Evolutionary conservation across 2,888 invertebrate species (phyloP), one percentile per base, ranked within the genome.

Genomic region (Eilema sororculum): DNA sequence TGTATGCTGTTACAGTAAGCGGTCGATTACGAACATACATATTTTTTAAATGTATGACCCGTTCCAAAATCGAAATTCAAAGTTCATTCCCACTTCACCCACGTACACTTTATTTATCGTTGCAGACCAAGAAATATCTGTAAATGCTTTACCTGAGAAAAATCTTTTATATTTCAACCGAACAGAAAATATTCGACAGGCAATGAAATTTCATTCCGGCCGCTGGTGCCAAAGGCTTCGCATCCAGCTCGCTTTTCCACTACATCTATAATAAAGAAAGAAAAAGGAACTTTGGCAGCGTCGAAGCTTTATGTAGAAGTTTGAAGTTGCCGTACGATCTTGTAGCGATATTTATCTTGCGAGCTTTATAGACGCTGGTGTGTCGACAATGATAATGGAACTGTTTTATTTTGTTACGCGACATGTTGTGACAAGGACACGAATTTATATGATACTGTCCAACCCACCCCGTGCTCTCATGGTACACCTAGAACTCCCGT

Each of bases 221-320:
- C 73, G 73, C 71, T 72, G 70, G 72, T 84, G 82, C 80, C 80
- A 85, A 81, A 80, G 76, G 72, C 66, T 80, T 79, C 71, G 64
- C 60, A 64, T 77, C 73, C 72, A 77, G 71, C 73, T 75, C 68
- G 70, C 64, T 78, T 78, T 83, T 78, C 77, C 78, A 79, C 77
- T 77, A 82, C 79, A 79, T 83, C 81, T 75, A 84, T 83, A 83
- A 70, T 78, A 78, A 77, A 80, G 72, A 72, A 69, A 71, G 71
- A 75, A 79, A 81, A 71, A 62, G 20, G 71, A 81, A 76, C 80
- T 83, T 87, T 80, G 79, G 83, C 82, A 79, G 78, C 74, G 75
- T 71, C 79, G 71, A 79, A 77, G 77, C 78, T 83, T 73, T 78
- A 77, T 75, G 78, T 83, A 78, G 79, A 86, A 85, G 75, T 84